Conservation (phyloP, 2,797 vertebrate genomes). For the Steatocranus sp. region DNA sequence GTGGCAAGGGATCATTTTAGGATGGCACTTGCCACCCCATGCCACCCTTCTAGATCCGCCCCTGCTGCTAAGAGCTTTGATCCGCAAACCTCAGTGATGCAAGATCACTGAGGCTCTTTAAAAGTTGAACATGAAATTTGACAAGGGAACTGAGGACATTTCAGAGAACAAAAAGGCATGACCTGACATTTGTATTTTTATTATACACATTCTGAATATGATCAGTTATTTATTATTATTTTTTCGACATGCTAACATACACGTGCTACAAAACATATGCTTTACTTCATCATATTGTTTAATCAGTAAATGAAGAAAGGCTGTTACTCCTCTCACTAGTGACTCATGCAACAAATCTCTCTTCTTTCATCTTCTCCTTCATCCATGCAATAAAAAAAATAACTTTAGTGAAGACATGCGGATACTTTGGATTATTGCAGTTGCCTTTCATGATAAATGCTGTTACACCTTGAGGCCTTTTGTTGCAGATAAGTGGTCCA, state of each 20-base stretch:
- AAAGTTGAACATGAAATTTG: no score
- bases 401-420: constrained; percentile 63
- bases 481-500: constrained; percentile 68
- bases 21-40: no score
- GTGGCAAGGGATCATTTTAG: no score
- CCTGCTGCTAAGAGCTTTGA: no score
- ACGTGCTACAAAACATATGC: background rate
- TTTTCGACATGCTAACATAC: background rate
- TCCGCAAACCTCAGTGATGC: no score
- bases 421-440: constrained; percentile 22
- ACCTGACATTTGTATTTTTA: background rate
- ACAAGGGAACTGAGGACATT: no score
- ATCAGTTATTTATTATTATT: background rate
- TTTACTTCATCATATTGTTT: background rate
- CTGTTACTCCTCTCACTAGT: background rate
- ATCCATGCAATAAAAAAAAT: constrained; percentile 65
- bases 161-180: no score
- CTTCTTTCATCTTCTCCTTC: background rate
- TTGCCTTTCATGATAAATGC: rapidly evolving
- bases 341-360: background rate
- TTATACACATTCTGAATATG: background rate
- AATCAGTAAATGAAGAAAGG: background rate
- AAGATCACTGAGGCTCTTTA: no score
- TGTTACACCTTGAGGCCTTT: constrained; percentile 36
- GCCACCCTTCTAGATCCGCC: no score